Evolutionary conservation across 2,113 vertebrate genomes (phyloP).

Genomic region (Nyctereutes procyonoides): DNA sequence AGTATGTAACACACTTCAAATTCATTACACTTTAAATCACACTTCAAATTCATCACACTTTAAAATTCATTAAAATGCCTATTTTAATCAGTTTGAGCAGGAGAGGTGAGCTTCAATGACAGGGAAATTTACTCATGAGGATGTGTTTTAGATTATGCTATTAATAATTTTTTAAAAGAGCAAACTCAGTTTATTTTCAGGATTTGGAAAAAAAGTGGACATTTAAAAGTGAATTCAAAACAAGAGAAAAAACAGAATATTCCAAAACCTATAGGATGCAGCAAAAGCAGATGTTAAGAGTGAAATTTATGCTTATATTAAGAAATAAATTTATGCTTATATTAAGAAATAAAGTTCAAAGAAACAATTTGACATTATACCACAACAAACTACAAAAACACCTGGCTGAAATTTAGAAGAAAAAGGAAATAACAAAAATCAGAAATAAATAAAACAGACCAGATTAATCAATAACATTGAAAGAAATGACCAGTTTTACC

Average conservation of each 20-base stretch:
- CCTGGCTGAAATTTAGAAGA: neutral
- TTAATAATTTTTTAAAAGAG: neutral
- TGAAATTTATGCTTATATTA: neutral
- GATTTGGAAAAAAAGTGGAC: neutral
- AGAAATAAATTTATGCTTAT: neutral
- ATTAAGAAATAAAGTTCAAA: neutral
- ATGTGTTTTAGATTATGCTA: slow-evolving; percentile 45
- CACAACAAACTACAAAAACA: neutral
- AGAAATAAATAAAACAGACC: neutral
- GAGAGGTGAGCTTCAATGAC: neutral
- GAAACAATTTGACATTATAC: neutral
- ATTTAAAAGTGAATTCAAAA: slow-evolving; percentile 57
- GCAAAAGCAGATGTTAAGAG: neutral
- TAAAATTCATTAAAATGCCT: neutral
- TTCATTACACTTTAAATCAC: neutral
- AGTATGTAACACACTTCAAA: neutral
- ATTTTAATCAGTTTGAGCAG: neutral
- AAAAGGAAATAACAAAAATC: neutral
- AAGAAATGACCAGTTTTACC: neutral
- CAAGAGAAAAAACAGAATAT: neutral
- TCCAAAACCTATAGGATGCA: neutral
- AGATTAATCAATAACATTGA: neutral
- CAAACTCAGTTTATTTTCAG: slow-evolving; percentile 35
- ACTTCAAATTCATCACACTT: neutral
- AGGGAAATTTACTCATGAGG: neutral